Evolutionary conservation across 2,888 invertebrate genomes (phyloP).

Genomic region (Megamerina dolium): DNA sequence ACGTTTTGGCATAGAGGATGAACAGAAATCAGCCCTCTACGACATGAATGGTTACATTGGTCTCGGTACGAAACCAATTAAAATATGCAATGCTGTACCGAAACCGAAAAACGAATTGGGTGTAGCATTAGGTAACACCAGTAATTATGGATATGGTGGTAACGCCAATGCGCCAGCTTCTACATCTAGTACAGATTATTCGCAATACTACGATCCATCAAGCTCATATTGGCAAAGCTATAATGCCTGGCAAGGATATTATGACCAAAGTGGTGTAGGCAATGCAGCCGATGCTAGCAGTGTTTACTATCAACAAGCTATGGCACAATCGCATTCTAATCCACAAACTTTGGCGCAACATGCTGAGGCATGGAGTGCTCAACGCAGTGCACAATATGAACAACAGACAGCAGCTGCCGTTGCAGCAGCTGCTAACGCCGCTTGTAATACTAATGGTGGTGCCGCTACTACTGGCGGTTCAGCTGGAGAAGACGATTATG

Average conservation of each 20-base stretch:
- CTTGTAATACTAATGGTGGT: conserved; percentile 35
- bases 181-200: conserved; percentile 53
- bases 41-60: conserved; percentile 92
- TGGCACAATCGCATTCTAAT: conserved; percentile 42
- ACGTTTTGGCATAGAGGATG: conserved; percentile 87
- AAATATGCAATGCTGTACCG: conserved; percentile 89
- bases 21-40: conserved; percentile 84
- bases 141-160: conserved; percentile 41
- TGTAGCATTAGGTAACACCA: conserved; percentile 35
- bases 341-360: conserved; percentile 46
- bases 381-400: conserved; percentile 48
- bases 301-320: conserved; percentile 49
- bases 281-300: conserved; percentile 32
- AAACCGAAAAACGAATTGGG: conserved; percentile 61
- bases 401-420: conserved; percentile 32
- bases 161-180: conserved; percentile 23
- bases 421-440: conserved; percentile 31
- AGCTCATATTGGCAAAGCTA: conserved; percentile 85
- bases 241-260: conserved; percentile 73
- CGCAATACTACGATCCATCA: conserved; percentile 72
- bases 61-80: conserved; percentile 78
- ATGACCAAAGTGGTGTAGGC: conserved; percentile 49
- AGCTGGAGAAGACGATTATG: conserved; percentile 60
- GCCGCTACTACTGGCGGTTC: conserved; percentile 40
- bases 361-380: conserved; percentile 52